These are phyloP conservation scores for Epinephelus cyanopodus DNA, from an alignment of 2,113 vertebrate genomes.

Conservation along the genomic window DNA sequence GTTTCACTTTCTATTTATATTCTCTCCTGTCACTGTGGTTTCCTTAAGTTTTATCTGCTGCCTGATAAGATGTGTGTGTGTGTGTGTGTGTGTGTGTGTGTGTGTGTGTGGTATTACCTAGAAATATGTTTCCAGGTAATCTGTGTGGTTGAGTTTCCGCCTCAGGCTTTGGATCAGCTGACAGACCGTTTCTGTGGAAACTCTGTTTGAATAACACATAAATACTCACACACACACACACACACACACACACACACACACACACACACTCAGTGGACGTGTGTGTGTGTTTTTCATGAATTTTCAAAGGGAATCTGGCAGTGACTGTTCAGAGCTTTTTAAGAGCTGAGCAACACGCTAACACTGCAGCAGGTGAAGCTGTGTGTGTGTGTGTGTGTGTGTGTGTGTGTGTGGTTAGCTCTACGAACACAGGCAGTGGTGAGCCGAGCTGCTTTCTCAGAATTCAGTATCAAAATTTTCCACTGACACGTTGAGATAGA, in stretches of 20 bases:
- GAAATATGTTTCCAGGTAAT: constrained; percentile 52
- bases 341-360: too few species aligned
- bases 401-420: constrained; percentile 12
- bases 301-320: too few species aligned
- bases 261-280: neutral
- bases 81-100: constrained; percentile 11
- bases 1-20: too few species aligned
- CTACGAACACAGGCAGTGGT: constrained; percentile 60
- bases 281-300: too few species aligned
- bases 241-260: neutral
- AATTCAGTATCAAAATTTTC: constrained; percentile 44
- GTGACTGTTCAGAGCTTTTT: too few species aligned
- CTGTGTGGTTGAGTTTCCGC: constrained; percentile 40
- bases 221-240: too few species aligned
- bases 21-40: too few species aligned
- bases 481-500: neutral
- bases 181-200: constrained; percentile 43
- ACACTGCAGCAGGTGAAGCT: too few species aligned
- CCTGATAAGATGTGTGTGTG: neutral
- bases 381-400: neutral
- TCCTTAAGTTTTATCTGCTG: too few species aligned
- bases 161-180: constrained; percentile 16
- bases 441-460: constrained; percentile 53
- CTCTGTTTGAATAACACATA: too few species aligned
- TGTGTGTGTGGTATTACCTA: constrained; percentile 43